Conservation (phyloP, 2,797 vertebrate species). For the Triplophysa bombifrons region DNA sequence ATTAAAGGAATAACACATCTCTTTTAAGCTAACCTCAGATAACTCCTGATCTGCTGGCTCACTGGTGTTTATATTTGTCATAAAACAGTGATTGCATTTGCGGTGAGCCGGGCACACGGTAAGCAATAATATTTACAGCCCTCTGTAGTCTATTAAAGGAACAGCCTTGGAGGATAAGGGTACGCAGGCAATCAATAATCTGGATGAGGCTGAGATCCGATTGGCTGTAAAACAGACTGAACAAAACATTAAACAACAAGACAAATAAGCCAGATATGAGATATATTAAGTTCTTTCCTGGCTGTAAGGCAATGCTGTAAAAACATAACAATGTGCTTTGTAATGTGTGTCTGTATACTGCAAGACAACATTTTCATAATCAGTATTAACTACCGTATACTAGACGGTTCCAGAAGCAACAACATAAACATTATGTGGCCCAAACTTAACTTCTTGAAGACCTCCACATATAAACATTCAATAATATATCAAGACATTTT, state of each 20-base stretch:
- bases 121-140: constrained; percentile 51
- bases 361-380: neutral
- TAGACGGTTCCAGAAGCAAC: too few relatives aligned
- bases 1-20: constrained; percentile 31
- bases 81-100: constrained; percentile 41
- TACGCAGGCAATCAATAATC: constrained; percentile 46
- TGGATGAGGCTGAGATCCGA: constrained; percentile 27
- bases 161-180: constrained; percentile 48
- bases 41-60: constrained; percentile 34
- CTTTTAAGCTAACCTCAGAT: constrained; percentile 38
- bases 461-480: too few relatives aligned
- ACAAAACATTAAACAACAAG: constrained; percentile 41
- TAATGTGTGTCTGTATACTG: neutral
- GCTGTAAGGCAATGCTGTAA: constrained; percentile 21
- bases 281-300: constrained; percentile 17
- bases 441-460: too few relatives aligned
- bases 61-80: constrained; percentile 48
- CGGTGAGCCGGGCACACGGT: constrained; percentile 28
- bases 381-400: neutral
- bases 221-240: constrained; percentile 47
- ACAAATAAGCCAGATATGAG: constrained; percentile 20
- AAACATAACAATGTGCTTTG: constrained; percentile 13
- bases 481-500: too few relatives aligned
- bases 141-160: constrained; percentile 51
- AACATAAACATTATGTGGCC: too few relatives aligned